These are phyloP conservation scores for Diphyllodes magnificus DNA, from an alignment of 2,113 vertebrate genomes.

Conservation along the genomic window DNA sequence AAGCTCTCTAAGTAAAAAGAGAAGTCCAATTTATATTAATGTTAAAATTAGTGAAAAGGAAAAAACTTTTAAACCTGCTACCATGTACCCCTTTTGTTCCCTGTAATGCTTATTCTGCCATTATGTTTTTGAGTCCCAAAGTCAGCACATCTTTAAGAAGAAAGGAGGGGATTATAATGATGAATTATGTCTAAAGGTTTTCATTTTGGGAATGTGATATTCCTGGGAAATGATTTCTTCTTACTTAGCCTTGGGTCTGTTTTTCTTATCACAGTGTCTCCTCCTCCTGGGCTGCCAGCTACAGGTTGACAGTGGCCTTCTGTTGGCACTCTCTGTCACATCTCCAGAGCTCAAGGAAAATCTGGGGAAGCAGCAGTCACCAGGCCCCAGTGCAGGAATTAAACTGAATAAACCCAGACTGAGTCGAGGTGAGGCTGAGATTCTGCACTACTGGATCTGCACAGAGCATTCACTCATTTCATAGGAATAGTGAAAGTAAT, in stretches of 20 bases:
- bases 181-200: background rate
- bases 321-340: background rate
- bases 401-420: background rate
- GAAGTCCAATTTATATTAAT: background rate
- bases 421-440: background rate
- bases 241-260: background rate
- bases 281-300: background rate
- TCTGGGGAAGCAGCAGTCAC: background rate
- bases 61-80: background rate
- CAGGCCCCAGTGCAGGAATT: background rate
- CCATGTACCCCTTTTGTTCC: fast-evolving
- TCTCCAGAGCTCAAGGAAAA: background rate
- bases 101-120: background rate
- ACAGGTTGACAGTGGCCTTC: background rate
- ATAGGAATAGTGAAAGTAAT: background rate
- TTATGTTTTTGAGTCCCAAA: background rate
- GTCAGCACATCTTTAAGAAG: background rate
- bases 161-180: background rate
- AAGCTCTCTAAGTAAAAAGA: background rate
- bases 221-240: background rate
- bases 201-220: background rate
- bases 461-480: background rate
- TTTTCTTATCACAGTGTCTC: background rate
- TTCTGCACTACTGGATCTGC: background rate
- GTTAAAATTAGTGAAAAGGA: background rate